phyloP scores from a whole-genome alignment of 2,888 invertebrate species.

The Drosophila limbata region DNA sequence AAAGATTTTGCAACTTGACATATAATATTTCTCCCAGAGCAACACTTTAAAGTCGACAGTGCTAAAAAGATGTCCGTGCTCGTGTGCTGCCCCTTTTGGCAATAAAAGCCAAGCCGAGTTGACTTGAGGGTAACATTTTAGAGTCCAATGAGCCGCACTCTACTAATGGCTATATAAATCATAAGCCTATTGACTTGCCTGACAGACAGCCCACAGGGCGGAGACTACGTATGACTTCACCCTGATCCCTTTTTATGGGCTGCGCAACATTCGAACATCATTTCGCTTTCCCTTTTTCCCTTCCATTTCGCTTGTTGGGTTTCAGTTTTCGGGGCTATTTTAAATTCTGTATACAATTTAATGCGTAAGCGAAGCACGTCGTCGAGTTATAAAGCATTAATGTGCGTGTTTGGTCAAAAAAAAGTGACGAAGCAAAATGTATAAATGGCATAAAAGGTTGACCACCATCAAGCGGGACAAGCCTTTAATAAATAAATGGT shows the following conservation, averaged over 20 bases:
- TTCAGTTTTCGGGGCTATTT: conserved; percentile 35
- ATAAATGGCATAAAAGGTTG: conserved; percentile 12
- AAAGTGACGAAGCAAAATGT: conserved; percentile 33
- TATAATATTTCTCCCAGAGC: conserved; percentile 8
- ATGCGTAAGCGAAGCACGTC: conserved; percentile 60
- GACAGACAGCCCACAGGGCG: conserved; percentile 34
- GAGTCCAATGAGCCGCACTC: conserved; percentile 60
- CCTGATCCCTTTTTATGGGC: conserved; percentile 76
- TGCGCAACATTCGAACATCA: conserved; percentile 62
- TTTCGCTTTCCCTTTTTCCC: conserved; percentile 22
- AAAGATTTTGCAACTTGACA: conserved; percentile 15
- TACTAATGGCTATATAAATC: conserved; percentile 75
- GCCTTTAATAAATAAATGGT: conserved; percentile 40
- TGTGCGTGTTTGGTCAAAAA: conserved; percentile 63
- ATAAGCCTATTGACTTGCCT: conserved; percentile 74
- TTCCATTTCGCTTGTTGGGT: conserved; percentile 1
- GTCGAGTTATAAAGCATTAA: conserved; percentile 57
- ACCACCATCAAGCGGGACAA: conserved; percentile 3
- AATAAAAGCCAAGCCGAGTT: conserved; percentile 21
- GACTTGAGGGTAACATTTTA: not conserved
- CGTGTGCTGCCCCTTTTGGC: conserved; percentile 30
- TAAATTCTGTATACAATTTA: conserved; percentile 53
- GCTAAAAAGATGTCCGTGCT: conserved; percentile 28
- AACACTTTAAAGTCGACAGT: conserved; percentile 17
- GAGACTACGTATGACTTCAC: conserved; percentile 50